These are phyloP conservation scores for Archilochus colubris DNA, from an alignment of 2,113 vertebrate species.

Conservation along the genomic window DNA sequence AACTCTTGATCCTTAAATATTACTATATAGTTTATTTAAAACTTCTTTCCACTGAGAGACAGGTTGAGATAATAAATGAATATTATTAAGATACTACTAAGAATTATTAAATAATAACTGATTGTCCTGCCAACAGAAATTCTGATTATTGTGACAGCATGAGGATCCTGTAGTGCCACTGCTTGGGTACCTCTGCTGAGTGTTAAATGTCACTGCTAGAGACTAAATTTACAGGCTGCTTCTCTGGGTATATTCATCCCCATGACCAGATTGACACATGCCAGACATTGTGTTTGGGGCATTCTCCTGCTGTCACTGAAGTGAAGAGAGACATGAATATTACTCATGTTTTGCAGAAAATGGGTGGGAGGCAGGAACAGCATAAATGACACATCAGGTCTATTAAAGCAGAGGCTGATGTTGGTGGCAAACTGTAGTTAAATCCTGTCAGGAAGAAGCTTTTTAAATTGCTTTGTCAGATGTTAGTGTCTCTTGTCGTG, in stretches of 20 bases:
- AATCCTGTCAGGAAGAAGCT: neutral
- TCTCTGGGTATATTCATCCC: neutral
- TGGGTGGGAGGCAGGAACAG: neutral
- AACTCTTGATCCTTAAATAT: neutral
- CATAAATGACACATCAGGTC: neutral
- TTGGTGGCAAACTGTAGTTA: neutral
- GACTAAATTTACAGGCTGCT: neutral
- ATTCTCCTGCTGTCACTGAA: neutral
- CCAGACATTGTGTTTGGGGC: neutral
- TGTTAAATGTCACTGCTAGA: neutral
- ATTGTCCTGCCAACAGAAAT: neutral
- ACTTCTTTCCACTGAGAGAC: neutral
- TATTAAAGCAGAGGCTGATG: neutral
- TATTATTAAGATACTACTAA: neutral
- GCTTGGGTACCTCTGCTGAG: neutral
- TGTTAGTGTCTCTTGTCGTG: neutral
- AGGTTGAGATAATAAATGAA: neutral
- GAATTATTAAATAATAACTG: too few species aligned
- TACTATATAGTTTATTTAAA: neutral
- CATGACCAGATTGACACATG: neutral
- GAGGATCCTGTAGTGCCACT: neutral
- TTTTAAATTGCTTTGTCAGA: neutral
- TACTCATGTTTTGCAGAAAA: neutral
- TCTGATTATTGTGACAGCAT: rapidly evolving
- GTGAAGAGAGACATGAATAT: neutral